Base-by-base conservation (phyloP, 2,113 vertebrate species). In the Bos indicus region DNA sequence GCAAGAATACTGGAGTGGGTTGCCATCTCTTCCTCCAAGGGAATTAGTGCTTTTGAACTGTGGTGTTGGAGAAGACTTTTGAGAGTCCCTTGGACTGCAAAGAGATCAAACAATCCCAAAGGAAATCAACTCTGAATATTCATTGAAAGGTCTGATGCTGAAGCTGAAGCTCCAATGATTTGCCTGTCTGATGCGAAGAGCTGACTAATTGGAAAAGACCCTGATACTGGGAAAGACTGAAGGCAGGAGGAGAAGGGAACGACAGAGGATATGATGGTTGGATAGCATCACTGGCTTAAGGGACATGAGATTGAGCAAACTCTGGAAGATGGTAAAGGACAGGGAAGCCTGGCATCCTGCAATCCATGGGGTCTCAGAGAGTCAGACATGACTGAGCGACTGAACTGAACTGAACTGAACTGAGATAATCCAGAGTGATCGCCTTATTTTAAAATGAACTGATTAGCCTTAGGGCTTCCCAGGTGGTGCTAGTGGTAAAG, bases 341-440 rank as follows among this genome's bases (percentile, higher is more conserved):
- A 74, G 67, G 21, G 67, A 74, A 74, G 67, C 21, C 21, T 74
- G n/a, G n/a, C 67, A 71, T 71, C 67, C 67, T 71, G n/a, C 19
- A 71, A n/a, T 40, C 67, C 67, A 74, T 40, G 67, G 36, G 67
- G 21, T 74, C 10, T 3, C 67, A 40, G n/a, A 71, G 67, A 40
- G 21, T 23, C 0, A 0, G 67, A 74, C 36, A 40, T 74, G 36
- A 13, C 19, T 74, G 21, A 74, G 10, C 5, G 0, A 40, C 36
- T 71, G 67, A 74, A 25, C n/a, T 74, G 67, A 74, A 25, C n/a
- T 74, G 67, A 74, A 40, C 67, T 74, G 36, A 74, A 25, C n/a
- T 74, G 67, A 74, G 36, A 30, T 94, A 97, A 87, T 74, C 21
- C 46, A 90, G 5, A 5, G 36, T 85, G 46, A 84, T 77, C 3